Percentiles rank a stretch among this genome's conserved stretches.
phyloP scores from a whole-genome alignment of 2,113 vertebrate species.

The Pelusios castaneus region DNA sequence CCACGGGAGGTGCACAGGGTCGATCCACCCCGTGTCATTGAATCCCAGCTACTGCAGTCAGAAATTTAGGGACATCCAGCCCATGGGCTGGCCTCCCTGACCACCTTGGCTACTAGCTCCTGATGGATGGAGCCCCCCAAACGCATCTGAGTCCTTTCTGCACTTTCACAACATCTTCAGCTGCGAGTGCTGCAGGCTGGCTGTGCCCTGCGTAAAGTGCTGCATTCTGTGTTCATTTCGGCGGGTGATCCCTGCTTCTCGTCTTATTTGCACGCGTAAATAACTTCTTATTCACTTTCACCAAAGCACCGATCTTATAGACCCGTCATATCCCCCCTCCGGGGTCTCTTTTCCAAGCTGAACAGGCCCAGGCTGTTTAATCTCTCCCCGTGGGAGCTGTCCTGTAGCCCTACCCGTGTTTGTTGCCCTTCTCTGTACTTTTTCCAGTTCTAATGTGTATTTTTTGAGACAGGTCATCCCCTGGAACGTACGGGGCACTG shows the following conservation, averaged over 20 bases:
- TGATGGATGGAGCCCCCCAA: too few relatives aligned
- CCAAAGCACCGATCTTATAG: background rate
- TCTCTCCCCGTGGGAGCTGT: background rate
- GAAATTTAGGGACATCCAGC: background rate
- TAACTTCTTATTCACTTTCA: background rate
- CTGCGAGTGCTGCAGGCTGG: background rate
- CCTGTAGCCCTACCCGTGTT: background rate
- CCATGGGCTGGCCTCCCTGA: background rate
- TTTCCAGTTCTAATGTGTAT: background rate
- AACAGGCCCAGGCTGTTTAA: background rate
- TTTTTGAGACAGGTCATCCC: background rate
- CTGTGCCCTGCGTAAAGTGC: rapidly evolving
- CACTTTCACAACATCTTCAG: background rate
- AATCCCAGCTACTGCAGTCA: too few relatives aligned
- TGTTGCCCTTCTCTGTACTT: background rate
- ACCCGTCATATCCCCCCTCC: background rate
- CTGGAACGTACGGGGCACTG: background rate
- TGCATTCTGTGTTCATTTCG: background rate
- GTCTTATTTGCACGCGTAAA: background rate
- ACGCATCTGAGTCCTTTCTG: background rate
- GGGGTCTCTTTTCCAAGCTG: background rate
- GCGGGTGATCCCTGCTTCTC: background rate
- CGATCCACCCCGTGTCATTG: too few relatives aligned
- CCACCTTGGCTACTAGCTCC: background rate
- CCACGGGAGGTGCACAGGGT: background rate